Percentiles rank a stretch among this genome's conserved stretches.
Conservation (phyloP, 2,888 invertebrate species). For the Spatulosminthurus flaviceps region DNA sequence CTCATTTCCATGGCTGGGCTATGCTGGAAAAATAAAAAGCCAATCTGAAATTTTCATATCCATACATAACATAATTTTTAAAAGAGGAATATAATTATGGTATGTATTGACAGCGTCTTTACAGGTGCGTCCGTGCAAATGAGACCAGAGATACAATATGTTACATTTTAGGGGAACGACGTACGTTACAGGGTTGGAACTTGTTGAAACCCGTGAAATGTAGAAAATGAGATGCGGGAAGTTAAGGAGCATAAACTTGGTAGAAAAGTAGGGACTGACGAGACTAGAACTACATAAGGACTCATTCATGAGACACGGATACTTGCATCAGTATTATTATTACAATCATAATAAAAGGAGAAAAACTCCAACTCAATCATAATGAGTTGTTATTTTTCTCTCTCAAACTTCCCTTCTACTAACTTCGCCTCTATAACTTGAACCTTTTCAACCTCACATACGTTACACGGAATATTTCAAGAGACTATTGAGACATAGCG, state of each 20-base stretch:
- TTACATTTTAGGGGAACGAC: too few species aligned
- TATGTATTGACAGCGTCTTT: too few species aligned
- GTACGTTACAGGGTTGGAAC: too few species aligned
- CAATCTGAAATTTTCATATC: neutral
- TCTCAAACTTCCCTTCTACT: too few species aligned
- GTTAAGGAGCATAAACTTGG: neutral
- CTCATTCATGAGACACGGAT: conserved; percentile 19
- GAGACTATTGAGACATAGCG: too few species aligned
- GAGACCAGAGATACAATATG: too few species aligned
- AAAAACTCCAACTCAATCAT: neutral
- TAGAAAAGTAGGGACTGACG: neutral
- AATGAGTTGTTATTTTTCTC: conserved; percentile 25
- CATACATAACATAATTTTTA: too few species aligned
- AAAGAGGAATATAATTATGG: too few species aligned
- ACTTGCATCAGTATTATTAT: neutral
- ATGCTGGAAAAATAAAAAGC: neutral
- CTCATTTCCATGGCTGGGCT: neutral
- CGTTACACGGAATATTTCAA: too few species aligned
- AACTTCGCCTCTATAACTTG: too few species aligned
- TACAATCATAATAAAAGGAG: neutral
- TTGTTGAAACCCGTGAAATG: neutral
- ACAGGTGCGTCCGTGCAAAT: too few species aligned
- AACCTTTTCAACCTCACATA: too few species aligned
- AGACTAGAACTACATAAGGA: conserved; percentile 11
- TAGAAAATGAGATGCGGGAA: conserved; percentile 6